Percentiles rank a stretch among this genome's conserved stretches.
Evolutionary conservation across 2,797 vertebrate species (phyloP).

Genomic region (Eidolon dupreanum): DNA sequence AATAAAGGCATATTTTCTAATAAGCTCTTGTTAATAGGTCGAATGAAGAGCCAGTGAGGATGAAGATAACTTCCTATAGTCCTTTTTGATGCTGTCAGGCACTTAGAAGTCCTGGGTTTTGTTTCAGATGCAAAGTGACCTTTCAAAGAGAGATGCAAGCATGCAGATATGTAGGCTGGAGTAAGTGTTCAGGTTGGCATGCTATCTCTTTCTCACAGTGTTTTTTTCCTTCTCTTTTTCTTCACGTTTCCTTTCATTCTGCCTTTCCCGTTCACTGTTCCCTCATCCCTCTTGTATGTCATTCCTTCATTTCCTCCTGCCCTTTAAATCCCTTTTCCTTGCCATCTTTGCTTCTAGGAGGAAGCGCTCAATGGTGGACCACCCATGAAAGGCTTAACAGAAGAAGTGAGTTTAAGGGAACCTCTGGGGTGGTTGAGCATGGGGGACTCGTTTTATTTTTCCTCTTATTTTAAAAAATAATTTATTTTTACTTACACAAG

Average conservation of each 20-base stretch:
- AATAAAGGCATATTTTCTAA: neutral
- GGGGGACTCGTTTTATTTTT: neutral
- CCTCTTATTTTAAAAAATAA: neutral
- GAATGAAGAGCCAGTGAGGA: neutral
- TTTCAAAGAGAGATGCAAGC: neutral
- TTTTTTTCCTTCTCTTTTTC: neutral
- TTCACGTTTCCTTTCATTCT: neutral
- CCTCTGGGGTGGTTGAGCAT: neutral
- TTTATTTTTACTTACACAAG: neutral
- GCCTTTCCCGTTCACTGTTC: neutral
- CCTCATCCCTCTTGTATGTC: neutral
- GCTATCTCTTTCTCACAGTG: neutral
- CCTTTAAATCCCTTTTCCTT: neutral
- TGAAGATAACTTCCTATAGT: neutral
- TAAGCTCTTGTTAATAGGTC: neutral
- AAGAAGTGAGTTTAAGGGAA: constrained; percentile 33
- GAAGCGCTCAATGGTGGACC: neutral
- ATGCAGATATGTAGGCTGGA: fast-evolving
- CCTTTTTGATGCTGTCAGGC: neutral
- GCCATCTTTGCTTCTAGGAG: neutral
- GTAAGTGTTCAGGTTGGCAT: fast-evolving
- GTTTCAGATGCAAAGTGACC: neutral
- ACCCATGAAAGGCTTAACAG: neutral
- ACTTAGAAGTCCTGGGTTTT: neutral
- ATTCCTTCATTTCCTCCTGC: neutral